These are phyloP conservation scores for Prosopocoilus inquinatus DNA, from an alignment of 2,888 invertebrate genomes.

Conservation along the genomic window DNA sequence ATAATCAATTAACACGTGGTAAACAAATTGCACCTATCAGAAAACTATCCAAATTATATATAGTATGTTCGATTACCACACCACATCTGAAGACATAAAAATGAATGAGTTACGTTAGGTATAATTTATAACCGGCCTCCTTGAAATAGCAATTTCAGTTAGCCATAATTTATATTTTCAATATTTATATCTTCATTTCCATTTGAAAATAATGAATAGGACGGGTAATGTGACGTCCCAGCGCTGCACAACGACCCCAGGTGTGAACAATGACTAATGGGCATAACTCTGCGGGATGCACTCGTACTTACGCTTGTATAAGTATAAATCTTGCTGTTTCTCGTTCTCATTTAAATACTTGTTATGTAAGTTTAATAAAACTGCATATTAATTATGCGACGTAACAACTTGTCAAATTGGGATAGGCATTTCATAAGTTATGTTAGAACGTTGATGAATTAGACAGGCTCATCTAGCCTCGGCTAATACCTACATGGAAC, in stretches of 20 bases:
- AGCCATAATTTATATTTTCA: slow-evolving; percentile 25
- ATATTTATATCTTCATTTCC: slow-evolving; percentile 37
- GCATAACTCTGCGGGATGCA: slow-evolving; percentile 31
- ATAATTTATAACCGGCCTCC: background rate
- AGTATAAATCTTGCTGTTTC: slow-evolving; percentile 30
- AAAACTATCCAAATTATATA: too few relatives aligned
- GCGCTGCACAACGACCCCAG: slow-evolving; percentile 28
- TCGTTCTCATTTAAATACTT: slow-evolving; percentile 33
- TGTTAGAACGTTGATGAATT: background rate
- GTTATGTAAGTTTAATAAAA: slow-evolving; percentile 28
- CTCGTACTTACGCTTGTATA: slow-evolving; percentile 32
- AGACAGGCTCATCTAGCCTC: too few relatives aligned
- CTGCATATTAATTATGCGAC: slow-evolving; percentile 25
- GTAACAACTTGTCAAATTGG: slow-evolving; percentile 12
- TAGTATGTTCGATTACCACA: too few relatives aligned
- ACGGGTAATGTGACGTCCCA: slow-evolving; percentile 26
- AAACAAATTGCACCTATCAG: too few relatives aligned
- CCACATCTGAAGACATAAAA: too few relatives aligned
- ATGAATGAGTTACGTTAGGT: too few relatives aligned
- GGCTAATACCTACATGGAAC: too few relatives aligned
- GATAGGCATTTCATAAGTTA: slow-evolving; percentile 11
- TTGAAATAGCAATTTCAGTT: slow-evolving; percentile 15
- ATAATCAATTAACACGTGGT: too few relatives aligned
- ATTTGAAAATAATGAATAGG: slow-evolving; percentile 31
- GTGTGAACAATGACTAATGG: slow-evolving; percentile 39